These are phyloP conservation scores for Taenaris catops DNA, from an alignment of 2,888 invertebrate genomes.

Conservation along the genomic window DNA sequence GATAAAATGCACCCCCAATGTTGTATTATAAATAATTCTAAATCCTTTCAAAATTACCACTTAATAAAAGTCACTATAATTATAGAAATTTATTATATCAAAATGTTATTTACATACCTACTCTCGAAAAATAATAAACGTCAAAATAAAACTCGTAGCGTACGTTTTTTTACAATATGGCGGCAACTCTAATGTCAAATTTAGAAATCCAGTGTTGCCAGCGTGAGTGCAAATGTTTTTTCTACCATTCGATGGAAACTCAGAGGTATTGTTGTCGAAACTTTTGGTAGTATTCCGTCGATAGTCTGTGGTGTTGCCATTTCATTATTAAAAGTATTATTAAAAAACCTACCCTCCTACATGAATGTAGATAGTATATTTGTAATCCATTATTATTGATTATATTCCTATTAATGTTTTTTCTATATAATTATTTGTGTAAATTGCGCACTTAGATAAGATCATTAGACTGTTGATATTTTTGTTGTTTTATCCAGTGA, in stretches of 20 bases:
- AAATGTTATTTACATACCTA: no score
- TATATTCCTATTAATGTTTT: constrained; percentile 10
- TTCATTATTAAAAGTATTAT: constrained; percentile 27
- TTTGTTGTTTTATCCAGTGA: constrained; percentile 56
- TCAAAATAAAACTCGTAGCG: not conserved
- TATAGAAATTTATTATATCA: no score
- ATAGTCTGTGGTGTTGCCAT: constrained; percentile 26
- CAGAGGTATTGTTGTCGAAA: constrained; percentile 32
- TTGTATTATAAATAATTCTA: no score
- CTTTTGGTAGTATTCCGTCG: constrained; percentile 32
- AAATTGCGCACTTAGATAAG: constrained; percentile 29
- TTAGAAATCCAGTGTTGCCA: constrained; percentile 25
- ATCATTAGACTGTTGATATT: constrained; percentile 47
- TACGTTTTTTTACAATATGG: constrained; percentile 1
- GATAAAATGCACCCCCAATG: no score
- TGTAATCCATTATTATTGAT: constrained; percentile 4
- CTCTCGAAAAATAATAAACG: no score
- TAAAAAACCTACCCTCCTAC: constrained; percentile 23
- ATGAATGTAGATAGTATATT: constrained; percentile 29
- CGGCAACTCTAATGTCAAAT: constrained; percentile 14
- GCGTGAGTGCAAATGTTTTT: constrained; percentile 10
- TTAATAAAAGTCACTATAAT: no score
- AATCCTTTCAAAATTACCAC: no score
- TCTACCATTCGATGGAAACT: constrained; percentile 31
- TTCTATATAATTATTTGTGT: constrained; percentile 13